Evolutionary conservation across 2,888 invertebrate genomes (phyloP).

Genomic region (Agapostemon virescens): DNA sequence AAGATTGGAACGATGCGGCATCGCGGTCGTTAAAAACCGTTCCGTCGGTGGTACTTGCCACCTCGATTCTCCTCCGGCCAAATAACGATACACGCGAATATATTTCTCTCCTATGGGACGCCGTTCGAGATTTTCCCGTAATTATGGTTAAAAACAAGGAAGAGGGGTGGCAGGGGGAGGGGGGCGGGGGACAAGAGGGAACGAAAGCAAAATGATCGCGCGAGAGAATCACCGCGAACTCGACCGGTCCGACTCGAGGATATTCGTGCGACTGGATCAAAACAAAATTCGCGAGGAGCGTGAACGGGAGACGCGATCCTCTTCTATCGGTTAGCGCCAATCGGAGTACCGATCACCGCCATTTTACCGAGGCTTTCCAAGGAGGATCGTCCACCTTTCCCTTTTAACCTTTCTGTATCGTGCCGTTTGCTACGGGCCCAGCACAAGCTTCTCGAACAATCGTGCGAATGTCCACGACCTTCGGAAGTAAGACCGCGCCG

Average conservation of each 20-base stretch:
- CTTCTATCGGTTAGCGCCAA: conserved; percentile 71
- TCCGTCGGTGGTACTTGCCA: conserved; percentile 50
- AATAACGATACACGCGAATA: not conserved
- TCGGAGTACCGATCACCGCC: conserved; percentile 77
- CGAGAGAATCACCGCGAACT: conserved; percentile 22
- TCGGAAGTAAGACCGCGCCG: conserved; percentile 22
- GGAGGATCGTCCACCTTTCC: conserved; percentile 57
- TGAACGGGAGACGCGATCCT: conserved; percentile 57
- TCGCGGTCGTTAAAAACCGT: conserved; percentile 44
- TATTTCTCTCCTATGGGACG: conserved; percentile 25
- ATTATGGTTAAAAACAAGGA: conserved; percentile 10
- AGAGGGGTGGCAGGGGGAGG: not conserved
- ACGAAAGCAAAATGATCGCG: conserved; percentile 27
- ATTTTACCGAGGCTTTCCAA: conserved; percentile 74
- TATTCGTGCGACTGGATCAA: conserved; percentile 47
- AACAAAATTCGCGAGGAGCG: conserved; percentile 63
- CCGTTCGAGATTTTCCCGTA: conserved; percentile 38
- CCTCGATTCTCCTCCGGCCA: conserved; percentile 45
- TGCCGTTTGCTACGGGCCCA: conserved; percentile 19
- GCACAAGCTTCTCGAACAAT: conserved; percentile 50
- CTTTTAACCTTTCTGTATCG: conserved; percentile 52
- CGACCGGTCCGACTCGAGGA: conserved; percentile 22
- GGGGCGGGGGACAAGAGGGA: not conserved
- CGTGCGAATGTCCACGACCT: conserved; percentile 46
- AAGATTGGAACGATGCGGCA: conserved; percentile 52